Evolutionary conservation across 2,888 invertebrate genomes (phyloP), one percentile per base, ranked within the genome.

Genomic region (Xestia c-nigrum): DNA sequence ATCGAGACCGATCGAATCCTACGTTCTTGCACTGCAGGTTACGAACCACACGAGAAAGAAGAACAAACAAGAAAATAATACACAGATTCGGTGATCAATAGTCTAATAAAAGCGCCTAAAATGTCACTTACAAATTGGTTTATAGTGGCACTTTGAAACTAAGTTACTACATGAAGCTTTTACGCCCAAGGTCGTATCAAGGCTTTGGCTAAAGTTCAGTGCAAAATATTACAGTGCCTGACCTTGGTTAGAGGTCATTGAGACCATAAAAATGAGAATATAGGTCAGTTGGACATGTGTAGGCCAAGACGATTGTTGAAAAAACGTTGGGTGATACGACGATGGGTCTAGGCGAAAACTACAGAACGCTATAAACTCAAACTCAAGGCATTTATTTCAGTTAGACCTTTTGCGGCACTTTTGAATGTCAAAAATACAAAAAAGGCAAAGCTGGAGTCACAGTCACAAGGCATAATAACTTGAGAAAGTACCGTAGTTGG

Each of bases 111-210:
- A 65, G 24, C 14, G 47, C 10, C 31, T 38, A 3, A 47, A 67
- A 59, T 43, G 21, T 57, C 57, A 52, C 24, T 65, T 59, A 38
- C n/a, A 66, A 77, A 72, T 47, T 55, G 21, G 24, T 50, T 69
- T 38, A 38, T 24, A 70, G 12, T 40, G 10, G 21, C 24, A 77
- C 47, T 72, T 69, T 69, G 61, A 57, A 65, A 69, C 43, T 57
- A 69, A 40, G 24, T 14, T 57, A 57, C 40, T 43, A 52, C 38
- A 21, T 19, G 71, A 74, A 65, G 68, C 82, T 82, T 78, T 82
- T 75, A 82, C 71, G 14, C 38, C 24, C 31, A 74, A 72, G 78
- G 81, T 59, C 31, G 5, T 40, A 38, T 61, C 47, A 61, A 82
- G 78, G 78, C 63, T 50, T n/a, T 61, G 38, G 52, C 5, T 40